Evolutionary conservation across 2,888 invertebrate genomes (phyloP), one percentile per base, ranked within the genome.

Genomic region (Sarcophaga carnaria): DNA sequence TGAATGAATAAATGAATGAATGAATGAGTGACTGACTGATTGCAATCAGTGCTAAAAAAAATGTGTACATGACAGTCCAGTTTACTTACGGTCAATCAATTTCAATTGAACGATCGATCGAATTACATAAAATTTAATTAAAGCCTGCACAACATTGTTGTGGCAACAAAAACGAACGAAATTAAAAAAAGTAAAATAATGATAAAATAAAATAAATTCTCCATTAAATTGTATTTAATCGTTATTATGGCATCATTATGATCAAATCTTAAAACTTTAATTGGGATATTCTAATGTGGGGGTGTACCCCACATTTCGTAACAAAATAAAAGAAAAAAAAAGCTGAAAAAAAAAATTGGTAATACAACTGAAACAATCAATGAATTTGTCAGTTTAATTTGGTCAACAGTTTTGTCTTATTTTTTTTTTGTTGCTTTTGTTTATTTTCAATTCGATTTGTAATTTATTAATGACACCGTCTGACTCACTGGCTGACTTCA

Each of bases 381-480:
- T 77, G 54, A 78, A 80, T 69, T 77, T 74, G 54, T 85, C 80
- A 78, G 70, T 76, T 64, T n/a, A 4, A 80, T 78, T 81, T 78
- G 59, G 45, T 76, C 45, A 64, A 37, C 22, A 72, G 5, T 62
- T 20, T 37, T 20, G 11, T 17, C 3, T 62, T n/a, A 6, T 66
- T 66, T 37, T 11, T 69, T 47, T 69, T 66, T 8, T 27, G n/a
- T 66, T 2, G 3, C 6, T 62, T 17, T 66, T 45, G 20, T 11
- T 62, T 62, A n/a, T 62, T 22, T 62, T 62, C 14, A 54, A 54
- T 80, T 27, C 25, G 11, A 20, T 63, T 37, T 14, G 63, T 64
- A n/a, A 20, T 22, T 63, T 71, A 49, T 20, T 12, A 22, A 60
- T 25, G 54, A 54, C 22, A 37, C 3, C 20, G 20, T 37, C 8